Conservation (phyloP, 1,140 invertebrate species). For the Atta colombica region DNA sequence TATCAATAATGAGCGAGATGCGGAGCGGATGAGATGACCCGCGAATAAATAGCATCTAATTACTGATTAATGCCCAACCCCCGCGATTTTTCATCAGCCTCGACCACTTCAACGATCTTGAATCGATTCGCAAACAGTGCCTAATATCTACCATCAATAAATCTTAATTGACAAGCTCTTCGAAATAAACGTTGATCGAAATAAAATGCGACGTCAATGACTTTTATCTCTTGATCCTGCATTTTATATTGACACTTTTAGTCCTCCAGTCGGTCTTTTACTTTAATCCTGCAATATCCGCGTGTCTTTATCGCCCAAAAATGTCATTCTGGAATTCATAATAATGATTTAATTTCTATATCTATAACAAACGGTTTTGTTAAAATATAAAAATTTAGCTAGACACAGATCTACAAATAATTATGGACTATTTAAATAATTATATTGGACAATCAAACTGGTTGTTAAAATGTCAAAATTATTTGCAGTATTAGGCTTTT, state of each 20-base stretch:
- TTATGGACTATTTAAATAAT: too few species aligned
- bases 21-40: conserved; percentile 15
- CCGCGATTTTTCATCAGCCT: conserved; percentile 77
- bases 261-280: neutral
- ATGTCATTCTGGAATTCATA: neutral
- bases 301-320: neutral
- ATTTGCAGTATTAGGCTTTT: too few species aligned
- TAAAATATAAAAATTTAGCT: too few species aligned
- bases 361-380: too few species aligned
- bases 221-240: neutral
- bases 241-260: conserved; percentile 4
- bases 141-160: conserved; percentile 55
- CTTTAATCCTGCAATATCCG: neutral
- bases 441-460: too few species aligned
- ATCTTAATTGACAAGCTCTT: conserved; percentile 63
- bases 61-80: conserved; percentile 81
- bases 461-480: too few species aligned
- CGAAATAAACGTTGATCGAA: conserved; percentile 1
- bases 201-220: conserved; percentile 15
- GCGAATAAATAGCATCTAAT: conserved; percentile 85
- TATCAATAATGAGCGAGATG: conserved; percentile 84
- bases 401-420: too few species aligned
- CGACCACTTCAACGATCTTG: conserved; percentile 50
- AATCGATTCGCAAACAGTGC: conserved; percentile 46
- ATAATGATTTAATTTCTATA: conserved; percentile 6